These are phyloP conservation scores for Lasioglossum leucozonium DNA, from an alignment of 2,888 invertebrate species.

Conservation along the genomic window DNA sequence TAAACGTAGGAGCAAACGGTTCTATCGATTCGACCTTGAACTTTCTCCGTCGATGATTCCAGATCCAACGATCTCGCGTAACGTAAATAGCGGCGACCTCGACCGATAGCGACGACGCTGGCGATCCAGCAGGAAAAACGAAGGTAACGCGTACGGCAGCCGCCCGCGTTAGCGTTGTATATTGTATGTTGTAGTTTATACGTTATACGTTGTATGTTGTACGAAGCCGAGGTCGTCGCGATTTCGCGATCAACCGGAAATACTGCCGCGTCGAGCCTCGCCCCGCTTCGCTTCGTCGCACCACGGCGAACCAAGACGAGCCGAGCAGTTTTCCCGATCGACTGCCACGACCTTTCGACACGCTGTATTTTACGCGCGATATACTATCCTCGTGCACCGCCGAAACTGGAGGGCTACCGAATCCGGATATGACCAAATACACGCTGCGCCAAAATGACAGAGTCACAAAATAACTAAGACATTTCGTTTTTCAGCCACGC, in stretches of 20 bases:
- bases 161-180: not conserved
- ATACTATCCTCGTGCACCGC: not conserved
- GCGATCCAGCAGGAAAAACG: slow-evolving; percentile 14
- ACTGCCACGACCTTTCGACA: not conserved
- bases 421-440: not conserved
- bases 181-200: not conserved
- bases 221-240: not conserved
- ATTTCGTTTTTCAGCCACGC: too few species aligned
- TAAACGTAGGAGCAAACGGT: slow-evolving; percentile 67
- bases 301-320: not conserved
- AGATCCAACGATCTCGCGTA: slow-evolving; percentile 57
- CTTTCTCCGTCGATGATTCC: slow-evolving; percentile 71
- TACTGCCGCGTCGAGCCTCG: not conserved
- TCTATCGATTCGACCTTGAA: slow-evolving; percentile 84
- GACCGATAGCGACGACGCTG: slow-evolving; percentile 19
- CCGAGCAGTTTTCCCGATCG: not conserved
- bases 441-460: not conserved
- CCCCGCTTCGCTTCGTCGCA: not conserved
- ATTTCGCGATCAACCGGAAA: slow-evolving; percentile 51
- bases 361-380: not conserved
- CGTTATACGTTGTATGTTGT: not conserved
- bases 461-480: too few species aligned
- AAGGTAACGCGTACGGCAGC: slow-evolving; percentile 12
- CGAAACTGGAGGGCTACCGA: not conserved
- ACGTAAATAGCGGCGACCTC: slow-evolving; percentile 64